Conservation (phyloP, 2,113 vertebrate genomes). For the Tachycineta bicolor region DNA sequence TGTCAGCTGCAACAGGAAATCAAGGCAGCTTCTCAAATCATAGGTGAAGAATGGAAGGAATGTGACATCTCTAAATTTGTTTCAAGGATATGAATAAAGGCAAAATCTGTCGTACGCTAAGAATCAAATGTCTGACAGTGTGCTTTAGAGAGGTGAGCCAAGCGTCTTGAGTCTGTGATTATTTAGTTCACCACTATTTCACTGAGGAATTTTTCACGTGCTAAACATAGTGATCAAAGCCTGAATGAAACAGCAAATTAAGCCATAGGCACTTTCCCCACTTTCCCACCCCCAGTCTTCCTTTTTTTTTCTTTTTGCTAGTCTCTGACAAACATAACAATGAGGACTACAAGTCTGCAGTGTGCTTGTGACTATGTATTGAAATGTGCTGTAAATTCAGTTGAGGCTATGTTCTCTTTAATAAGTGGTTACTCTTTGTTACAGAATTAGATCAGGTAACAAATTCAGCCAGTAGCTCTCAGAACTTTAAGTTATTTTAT, state of each 20-base stretch:
- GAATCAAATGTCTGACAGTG: conserved; percentile 29
- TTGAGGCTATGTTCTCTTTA: not conserved
- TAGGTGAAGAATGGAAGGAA: conserved; percentile 67
- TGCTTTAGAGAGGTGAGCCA: conserved; percentile 37
- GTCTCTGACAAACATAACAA: not conserved
- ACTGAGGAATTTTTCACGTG: conserved; percentile 38
- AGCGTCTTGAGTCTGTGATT: conserved; percentile 31
- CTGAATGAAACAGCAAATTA: conserved; percentile 46
- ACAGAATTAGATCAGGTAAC: not conserved
- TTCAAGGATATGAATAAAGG: conserved; percentile 64
- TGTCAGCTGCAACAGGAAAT: conserved; percentile 70
- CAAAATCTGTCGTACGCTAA: not conserved
- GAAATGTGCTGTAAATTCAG: not conserved
- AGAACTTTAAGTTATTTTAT: not conserved
- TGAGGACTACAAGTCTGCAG: not conserved
- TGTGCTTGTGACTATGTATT: not conserved
- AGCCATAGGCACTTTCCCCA: not conserved
- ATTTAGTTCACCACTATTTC: conserved; percentile 39
- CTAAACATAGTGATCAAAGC: conserved; percentile 55
- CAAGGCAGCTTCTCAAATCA: conserved; percentile 65
- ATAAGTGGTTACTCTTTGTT: not conserved
- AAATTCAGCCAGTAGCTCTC: not conserved
- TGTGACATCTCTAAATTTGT: conserved; percentile 68
- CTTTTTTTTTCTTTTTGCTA: not conserved
- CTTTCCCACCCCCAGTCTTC: not conserved